These are phyloP conservation scores for Alcedo quadribrachys DNA, from an alignment of 2,797 vertebrate species.

Conservation along the genomic window DNA sequence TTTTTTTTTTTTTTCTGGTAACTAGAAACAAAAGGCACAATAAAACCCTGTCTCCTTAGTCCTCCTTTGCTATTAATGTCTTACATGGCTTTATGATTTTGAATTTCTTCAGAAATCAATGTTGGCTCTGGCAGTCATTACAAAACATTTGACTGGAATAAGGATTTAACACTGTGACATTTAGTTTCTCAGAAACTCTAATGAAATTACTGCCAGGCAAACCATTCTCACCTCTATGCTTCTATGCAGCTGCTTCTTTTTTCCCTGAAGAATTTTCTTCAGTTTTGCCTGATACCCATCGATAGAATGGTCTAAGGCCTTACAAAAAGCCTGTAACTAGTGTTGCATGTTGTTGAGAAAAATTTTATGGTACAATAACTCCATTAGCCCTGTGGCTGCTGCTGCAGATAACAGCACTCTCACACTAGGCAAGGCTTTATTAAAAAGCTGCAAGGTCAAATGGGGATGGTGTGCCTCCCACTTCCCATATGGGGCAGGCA, in stretches of 20 bases:
- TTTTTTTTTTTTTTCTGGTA: neutral
- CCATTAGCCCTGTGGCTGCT: neutral
- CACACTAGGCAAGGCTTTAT: neutral
- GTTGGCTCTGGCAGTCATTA: neutral
- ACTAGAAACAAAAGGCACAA: neutral
- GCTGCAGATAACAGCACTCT: neutral
- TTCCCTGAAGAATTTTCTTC: neutral
- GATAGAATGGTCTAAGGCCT: neutral
- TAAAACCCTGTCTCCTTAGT: neutral
- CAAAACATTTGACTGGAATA: neutral
- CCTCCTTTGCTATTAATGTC: neutral
- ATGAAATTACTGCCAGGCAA: neutral
- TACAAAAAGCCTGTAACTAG: neutral
- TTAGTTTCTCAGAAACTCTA: neutral
- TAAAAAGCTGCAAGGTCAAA: neutral
- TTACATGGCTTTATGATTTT: neutral
- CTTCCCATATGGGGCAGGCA: neutral
- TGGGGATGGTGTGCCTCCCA: rapidly evolving
- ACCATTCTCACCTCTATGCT: neutral
- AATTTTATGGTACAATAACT: neutral
- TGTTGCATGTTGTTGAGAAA: neutral
- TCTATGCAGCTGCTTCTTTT: neutral
- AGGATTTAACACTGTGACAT: neutral
- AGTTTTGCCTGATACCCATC: neutral
- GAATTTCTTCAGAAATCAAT: neutral